Evolutionary conservation across 2,797 vertebrate species (phyloP), one percentile per base, ranked within the genome.

Genomic region (Gila robusta): DNA sequence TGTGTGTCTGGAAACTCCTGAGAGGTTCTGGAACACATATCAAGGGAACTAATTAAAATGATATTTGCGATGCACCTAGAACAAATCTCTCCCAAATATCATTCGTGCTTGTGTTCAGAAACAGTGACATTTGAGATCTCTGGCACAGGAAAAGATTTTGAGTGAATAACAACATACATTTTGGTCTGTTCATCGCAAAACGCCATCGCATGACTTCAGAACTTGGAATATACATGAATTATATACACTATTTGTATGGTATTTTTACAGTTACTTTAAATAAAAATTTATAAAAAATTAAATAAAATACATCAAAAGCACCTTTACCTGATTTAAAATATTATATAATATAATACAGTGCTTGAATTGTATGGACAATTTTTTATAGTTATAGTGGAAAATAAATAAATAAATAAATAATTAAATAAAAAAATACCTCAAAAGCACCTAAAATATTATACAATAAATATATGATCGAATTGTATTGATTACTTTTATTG

Each of bases 11-110:
- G 52, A 69, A 49, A 83, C 54, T 83, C 32, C n/a, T 72, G 14
- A 52, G 67, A 82, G 56, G 2, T 64, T 79, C 56, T 21, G 56
- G 37, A 41, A 73, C 44, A 41, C 37, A 62, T 14, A 9, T 62
- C 70, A 79, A 11, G n/a, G n/a, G 37, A 79, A 44, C 77, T 64
- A 26, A 79, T 79, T 79, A 64, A 79, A 62, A 62, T 62, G 8
- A 79, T 19, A 79, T 44, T 23, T 41, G n/a, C 1, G 1, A 64
- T 79, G 76, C 2, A 41, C 76, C 76, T 17, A 35, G 49, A 56
- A 76, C 9, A 5, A 54, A 77, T 23, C 11, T 52, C 49, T 11
- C 21, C n/a, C 52, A 79, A 62, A 41, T 26, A 19, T 41, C 7
- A 28, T 10, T 78, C 5, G 3, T 79, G 54, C 23, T 41, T 6